A percentile compares a stretch with the other conserved stretches of the same genome.
Evolutionary conservation across 1,140 invertebrate genomes (phyloP).

Genomic region (Acromyrmex heyeri): DNA sequence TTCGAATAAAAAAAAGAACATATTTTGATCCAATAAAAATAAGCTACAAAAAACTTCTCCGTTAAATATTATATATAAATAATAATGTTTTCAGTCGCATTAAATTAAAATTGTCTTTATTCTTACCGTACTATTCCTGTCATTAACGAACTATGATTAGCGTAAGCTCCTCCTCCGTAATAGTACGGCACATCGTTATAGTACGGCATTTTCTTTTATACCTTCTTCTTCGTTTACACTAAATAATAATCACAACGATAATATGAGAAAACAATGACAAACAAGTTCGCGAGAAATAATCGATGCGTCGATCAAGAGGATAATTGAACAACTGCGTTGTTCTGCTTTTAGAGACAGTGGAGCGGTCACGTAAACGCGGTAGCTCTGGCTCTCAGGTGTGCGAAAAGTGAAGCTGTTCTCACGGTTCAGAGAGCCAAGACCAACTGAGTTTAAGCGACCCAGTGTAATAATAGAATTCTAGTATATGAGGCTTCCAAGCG

Average conservation of each 20-base stretch:
- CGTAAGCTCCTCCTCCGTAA: constrained; percentile 81
- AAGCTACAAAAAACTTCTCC: background rate
- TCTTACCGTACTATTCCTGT: constrained; percentile 84
- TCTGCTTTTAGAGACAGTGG: background rate
- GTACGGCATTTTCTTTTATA: constrained; percentile 80
- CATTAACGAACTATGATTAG: constrained; percentile 85
- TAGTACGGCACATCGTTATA: constrained; percentile 81
- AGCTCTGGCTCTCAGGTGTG: constrained; percentile 78
- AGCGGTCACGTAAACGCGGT: constrained; percentile 47
- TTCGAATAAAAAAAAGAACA: background rate
- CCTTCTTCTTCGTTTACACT: constrained; percentile 34
- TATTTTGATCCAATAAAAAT: background rate
- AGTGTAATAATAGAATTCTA: constrained; percentile 86
- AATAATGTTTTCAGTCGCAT: background rate
- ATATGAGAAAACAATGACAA: background rate
- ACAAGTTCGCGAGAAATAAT: background rate
- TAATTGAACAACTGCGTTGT: constrained; percentile 36
- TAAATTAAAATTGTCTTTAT: background rate
- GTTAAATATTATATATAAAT: background rate
- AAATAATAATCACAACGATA: background rate
- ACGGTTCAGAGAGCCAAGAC: constrained; percentile 86
- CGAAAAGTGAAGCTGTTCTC: constrained; percentile 81
- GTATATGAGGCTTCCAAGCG: constrained; percentile 83
- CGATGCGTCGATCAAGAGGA: constrained; percentile 21
- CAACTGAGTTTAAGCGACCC: constrained; percentile 86